Evolutionary conservation across 2,797 vertebrate genomes (phyloP).

Genomic region (Lemur catta): DNA sequence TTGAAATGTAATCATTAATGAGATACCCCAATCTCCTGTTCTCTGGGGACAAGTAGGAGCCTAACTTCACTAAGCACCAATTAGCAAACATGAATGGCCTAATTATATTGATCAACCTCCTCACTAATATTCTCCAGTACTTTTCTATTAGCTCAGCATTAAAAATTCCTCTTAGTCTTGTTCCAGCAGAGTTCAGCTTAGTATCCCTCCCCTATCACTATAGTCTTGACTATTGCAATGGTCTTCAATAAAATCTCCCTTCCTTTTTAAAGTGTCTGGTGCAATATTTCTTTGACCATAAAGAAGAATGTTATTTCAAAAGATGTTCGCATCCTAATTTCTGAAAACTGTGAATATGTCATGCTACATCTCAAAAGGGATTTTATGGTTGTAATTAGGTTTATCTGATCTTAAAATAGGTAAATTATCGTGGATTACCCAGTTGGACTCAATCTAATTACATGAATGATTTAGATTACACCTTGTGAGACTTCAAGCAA

Average conservation of each 20-base stretch:
- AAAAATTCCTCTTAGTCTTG: neutral
- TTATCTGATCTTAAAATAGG: neutral
- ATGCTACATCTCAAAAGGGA: neutral
- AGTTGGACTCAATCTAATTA: neutral
- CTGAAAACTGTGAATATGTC: neutral
- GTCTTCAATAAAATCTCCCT: neutral
- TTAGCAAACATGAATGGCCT: neutral
- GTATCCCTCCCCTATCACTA: neutral
- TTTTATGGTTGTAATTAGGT: neutral
- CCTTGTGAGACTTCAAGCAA: neutral
- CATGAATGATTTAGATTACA: neutral
- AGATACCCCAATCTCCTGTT: neutral
- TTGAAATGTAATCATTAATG: neutral
- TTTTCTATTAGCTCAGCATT: neutral
- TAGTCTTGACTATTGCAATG: neutral
- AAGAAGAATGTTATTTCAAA: neutral
- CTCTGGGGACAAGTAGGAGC: neutral
- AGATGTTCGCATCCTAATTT: neutral
- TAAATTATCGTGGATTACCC: neutral
- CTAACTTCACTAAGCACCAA: neutral
- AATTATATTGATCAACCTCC: neutral
- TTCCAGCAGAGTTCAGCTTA: neutral
- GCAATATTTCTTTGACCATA: neutral
- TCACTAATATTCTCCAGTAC: neutral
- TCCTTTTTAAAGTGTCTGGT: neutral